These are phyloP conservation scores for Dryadula phaetusa DNA, from an alignment of 2,888 invertebrate species.

Conservation along the genomic window DNA sequence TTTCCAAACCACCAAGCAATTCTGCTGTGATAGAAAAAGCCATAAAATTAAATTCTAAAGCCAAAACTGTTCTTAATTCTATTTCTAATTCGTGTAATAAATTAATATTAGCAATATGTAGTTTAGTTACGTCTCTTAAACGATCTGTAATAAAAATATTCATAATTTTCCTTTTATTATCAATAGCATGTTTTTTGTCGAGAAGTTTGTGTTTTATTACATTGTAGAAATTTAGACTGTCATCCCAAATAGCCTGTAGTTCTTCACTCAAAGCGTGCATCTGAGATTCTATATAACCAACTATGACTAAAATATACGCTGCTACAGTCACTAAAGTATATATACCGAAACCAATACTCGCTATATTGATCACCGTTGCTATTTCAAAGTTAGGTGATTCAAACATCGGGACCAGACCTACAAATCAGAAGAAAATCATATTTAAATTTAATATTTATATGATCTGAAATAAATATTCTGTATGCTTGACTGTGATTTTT, in stretches of 20 bases:
- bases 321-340: constrained; percentile 54
- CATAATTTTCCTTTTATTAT: constrained; percentile 44
- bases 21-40: constrained; percentile 58
- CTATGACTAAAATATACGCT: constrained; percentile 53
- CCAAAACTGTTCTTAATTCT: constrained; percentile 55
- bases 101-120: constrained; percentile 54
- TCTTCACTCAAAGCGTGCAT: no score
- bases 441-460: neutral
- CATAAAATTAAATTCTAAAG: constrained; percentile 57
- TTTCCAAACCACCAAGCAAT: constrained; percentile 63
- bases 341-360: constrained; percentile 49
- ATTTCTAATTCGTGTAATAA: constrained; percentile 54
- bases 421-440: constrained; percentile 2
- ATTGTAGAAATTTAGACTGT: no score
- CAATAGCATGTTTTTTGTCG: constrained; percentile 18
- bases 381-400: constrained; percentile 62
- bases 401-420: constrained; percentile 62
- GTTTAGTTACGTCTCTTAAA: constrained; percentile 52
- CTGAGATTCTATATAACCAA: constrained; percentile 60
- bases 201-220: constrained; percentile 40
- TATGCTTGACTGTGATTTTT: no score
- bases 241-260: no score
- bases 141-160: constrained; percentile 53
- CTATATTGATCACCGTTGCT: constrained; percentile 46
- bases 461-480: no score